These are phyloP conservation scores for Halcyon leucocephala DNA, from an alignment of 2,797 vertebrate species.

Conservation along the genomic window DNA sequence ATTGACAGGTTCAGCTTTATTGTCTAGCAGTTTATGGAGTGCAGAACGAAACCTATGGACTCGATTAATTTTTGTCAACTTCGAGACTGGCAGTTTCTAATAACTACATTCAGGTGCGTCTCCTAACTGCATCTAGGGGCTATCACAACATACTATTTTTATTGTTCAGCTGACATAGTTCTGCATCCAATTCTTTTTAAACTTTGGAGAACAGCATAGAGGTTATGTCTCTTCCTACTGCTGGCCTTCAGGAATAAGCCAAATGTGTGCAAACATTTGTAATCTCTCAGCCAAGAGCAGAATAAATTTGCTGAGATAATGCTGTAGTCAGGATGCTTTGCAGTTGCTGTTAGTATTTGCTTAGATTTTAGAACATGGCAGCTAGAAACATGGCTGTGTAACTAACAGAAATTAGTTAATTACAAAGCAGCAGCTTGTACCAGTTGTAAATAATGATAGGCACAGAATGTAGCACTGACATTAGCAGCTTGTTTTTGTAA, in stretches of 20 bases:
- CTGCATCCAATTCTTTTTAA: neutral
- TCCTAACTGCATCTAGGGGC: neutral
- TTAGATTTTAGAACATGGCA: conserved; percentile 5
- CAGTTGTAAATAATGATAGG: neutral
- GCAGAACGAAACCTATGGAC: neutral
- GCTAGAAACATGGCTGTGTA: neutral
- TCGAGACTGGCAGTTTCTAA: neutral
- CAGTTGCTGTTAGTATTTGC: conserved; percentile 24
- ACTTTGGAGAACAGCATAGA: neutral
- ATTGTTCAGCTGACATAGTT: neutral
- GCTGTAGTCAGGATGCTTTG: conserved; percentile 8
- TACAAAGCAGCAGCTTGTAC: neutral
- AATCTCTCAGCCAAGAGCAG: neutral
- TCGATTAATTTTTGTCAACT: neutral
- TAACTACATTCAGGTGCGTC: neutral
- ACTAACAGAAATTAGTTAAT: conserved; percentile 11
- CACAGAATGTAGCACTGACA: neutral
- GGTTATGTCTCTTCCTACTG: neutral
- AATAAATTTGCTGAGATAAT: conserved; percentile 38
- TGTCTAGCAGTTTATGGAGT: neutral
- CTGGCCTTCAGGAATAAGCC: neutral
- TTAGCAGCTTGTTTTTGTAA: neutral
- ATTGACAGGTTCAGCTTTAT: neutral
- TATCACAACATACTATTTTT: neutral
- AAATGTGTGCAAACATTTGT: conserved; percentile 46